Conservation (phyloP, 2,113 vertebrate genomes). For the Hemiprocne comata region DNA sequence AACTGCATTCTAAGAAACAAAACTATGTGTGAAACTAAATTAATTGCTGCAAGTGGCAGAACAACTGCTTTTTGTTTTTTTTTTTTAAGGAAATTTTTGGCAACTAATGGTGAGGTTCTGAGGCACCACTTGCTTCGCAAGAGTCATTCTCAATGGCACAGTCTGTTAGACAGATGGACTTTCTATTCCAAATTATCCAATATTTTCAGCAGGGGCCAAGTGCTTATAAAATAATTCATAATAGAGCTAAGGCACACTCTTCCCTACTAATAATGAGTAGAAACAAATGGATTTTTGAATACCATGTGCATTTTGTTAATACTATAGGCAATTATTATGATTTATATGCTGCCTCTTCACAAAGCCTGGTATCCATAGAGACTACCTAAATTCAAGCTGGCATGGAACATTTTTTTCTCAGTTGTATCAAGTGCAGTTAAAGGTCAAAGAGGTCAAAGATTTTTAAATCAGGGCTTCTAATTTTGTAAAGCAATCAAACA, state of each 20-base stretch:
- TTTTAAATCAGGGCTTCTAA: neutral
- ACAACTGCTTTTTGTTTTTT: no score
- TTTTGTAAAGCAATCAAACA: neutral
- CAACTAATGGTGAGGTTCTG: neutral
- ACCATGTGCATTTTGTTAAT: neutral
- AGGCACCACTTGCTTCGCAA: neutral
- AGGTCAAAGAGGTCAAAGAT: no score
- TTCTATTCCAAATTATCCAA: neutral
- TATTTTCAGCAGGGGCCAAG: neutral
- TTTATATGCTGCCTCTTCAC: neutral
- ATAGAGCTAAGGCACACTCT: neutral
- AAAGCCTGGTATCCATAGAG: neutral
- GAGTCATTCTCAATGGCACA: neutral
- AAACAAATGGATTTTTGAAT: neutral
- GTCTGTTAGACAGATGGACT: neutral
- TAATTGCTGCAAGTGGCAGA: neutral
- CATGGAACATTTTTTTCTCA: neutral
- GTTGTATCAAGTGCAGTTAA: conserved; percentile 15
- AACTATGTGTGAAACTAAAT: neutral
- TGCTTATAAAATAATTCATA: neutral
- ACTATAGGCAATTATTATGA: neutral
- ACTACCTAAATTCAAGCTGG: neutral
- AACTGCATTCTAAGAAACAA: neutral
- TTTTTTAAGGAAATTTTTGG: neutral
- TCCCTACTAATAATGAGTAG: neutral